These are phyloP conservation scores for Naja naja DNA, from an alignment of 2,113 vertebrate species.

Conservation along the genomic window DNA sequence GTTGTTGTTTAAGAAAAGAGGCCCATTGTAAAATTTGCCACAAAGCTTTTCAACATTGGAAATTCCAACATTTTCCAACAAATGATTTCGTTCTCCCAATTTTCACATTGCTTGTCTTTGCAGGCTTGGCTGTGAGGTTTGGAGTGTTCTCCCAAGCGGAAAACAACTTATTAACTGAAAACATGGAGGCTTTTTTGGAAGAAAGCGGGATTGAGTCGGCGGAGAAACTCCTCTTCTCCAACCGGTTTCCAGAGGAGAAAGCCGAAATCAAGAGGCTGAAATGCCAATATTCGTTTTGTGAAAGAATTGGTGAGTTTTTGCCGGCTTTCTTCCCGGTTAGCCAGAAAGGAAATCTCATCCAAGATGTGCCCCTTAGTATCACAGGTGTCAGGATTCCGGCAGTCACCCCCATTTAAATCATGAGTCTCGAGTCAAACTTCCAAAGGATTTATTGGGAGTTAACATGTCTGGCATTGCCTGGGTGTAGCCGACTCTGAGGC, in stretches of 20 bases:
- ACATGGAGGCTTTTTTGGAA: slow-evolving; percentile 64
- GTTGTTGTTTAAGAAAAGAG: neutral
- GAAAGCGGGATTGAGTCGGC: slow-evolving; percentile 67
- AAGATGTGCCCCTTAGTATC: neutral
- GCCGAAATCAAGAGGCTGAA: slow-evolving; percentile 59
- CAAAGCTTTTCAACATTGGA: neutral
- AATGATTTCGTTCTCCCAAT: neutral
- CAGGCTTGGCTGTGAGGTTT: slow-evolving; percentile 69
- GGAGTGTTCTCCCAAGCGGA: slow-evolving; percentile 73
- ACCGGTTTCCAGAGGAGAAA: slow-evolving; percentile 65
- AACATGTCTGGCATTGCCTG: too few species aligned
- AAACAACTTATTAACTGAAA: slow-evolving; percentile 67
- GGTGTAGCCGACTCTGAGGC: too few species aligned
- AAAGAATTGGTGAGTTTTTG: slow-evolving; percentile 66
- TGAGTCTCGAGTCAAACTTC: too few species aligned
- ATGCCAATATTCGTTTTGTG: slow-evolving; percentile 51
- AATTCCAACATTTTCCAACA: too few species aligned
- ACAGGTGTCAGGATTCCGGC: too few species aligned
- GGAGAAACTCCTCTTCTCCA: slow-evolving; percentile 69
- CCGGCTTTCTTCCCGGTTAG: neutral
- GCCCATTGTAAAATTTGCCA: neutral
- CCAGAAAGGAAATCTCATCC: neutral
- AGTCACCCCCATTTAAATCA: too few species aligned
- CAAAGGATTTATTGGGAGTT: too few species aligned
- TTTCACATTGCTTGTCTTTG: neutral